Evolutionary conservation across 2,113 vertebrate genomes (phyloP).

Genomic region (Caranx ignobilis): DNA sequence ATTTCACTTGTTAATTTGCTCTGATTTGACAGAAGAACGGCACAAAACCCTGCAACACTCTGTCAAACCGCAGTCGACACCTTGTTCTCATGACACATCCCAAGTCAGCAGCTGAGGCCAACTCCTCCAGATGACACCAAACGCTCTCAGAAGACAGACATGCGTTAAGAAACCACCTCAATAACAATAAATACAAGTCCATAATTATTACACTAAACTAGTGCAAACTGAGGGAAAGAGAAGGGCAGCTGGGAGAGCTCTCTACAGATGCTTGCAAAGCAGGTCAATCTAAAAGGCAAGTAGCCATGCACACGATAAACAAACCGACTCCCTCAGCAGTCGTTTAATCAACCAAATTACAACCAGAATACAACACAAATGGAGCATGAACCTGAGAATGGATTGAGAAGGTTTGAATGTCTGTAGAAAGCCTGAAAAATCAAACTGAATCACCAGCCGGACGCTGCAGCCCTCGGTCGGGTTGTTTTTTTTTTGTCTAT

Average conservation of each 20-base stretch:
- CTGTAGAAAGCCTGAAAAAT: slow-evolving; percentile 38
- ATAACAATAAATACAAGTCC: slow-evolving; percentile 52
- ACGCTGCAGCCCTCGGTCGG: slow-evolving; percentile 2
- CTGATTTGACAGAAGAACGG: slow-evolving; percentile 34
- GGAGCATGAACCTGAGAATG: slow-evolving; percentile 67
- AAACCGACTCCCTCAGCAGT: slow-evolving; percentile 38
- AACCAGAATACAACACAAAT: slow-evolving; percentile 49
- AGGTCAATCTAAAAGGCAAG: slow-evolving; percentile 89
- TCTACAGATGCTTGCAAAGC: slow-evolving; percentile 64
- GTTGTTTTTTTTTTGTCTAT: not conserved
- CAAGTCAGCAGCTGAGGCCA: slow-evolving; percentile 16
- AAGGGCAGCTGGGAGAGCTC: not conserved
- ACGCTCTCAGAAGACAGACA: slow-evolving; percentile 42
- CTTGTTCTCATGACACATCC: slow-evolving; percentile 16
- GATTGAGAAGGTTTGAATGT: slow-evolving; percentile 56
- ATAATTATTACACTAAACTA: slow-evolving; percentile 27
- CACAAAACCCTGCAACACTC: slow-evolving; percentile 20
- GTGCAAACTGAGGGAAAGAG: slow-evolving; percentile 29
- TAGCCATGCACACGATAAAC: slow-evolving; percentile 86
- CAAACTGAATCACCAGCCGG: slow-evolving; percentile 2
- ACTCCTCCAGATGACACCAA: slow-evolving; percentile 29
- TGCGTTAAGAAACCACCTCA: slow-evolving; percentile 40
- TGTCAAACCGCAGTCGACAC: slow-evolving; percentile 21
- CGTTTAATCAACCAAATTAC: slow-evolving; percentile 35
- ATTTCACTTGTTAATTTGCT: slow-evolving; percentile 25